Percentiles rank a stretch among this genome's conserved stretches.
Conservation (phyloP, 2,797 vertebrate genomes). For the Sebastes diaconus region DNA sequence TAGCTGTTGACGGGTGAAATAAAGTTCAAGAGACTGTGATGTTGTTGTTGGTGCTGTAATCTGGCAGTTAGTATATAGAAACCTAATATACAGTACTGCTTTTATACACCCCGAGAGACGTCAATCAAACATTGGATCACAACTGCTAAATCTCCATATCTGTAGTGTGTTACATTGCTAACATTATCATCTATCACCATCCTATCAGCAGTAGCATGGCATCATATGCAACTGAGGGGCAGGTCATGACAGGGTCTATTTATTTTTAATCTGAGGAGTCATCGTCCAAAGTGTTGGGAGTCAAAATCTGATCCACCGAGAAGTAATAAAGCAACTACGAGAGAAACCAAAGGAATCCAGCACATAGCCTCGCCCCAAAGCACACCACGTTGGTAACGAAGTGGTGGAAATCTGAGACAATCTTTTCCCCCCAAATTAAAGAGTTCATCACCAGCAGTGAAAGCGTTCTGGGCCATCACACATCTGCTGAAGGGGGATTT, state of each 20-base stretch:
- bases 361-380: not conserved
- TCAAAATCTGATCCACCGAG: not conserved
- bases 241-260: not conserved
- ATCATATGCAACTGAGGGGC: not conserved
- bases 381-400: not conserved
- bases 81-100: not conserved
- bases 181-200: not conserved
- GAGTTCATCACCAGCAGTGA: conserved; percentile 50
- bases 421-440: conserved; percentile 54
- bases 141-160: not conserved
- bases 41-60: not conserved
- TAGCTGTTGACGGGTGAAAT: too few species aligned
- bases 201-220: not conserved
- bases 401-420: conserved; percentile 32
- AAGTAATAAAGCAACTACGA: not conserved
- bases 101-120: too few species aligned
- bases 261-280: not conserved
- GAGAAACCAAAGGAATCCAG: not conserved
- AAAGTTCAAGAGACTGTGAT: too few species aligned
- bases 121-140: not conserved
- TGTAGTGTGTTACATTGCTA: not conserved
- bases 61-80: not conserved
- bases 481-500: conserved; percentile 72
- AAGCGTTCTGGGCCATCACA: conserved; percentile 52
- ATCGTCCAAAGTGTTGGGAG: not conserved